Evolutionary conservation across 23 tunicate species (phyloP).

Genomic region (Clavelina lepadiformis): DNA sequence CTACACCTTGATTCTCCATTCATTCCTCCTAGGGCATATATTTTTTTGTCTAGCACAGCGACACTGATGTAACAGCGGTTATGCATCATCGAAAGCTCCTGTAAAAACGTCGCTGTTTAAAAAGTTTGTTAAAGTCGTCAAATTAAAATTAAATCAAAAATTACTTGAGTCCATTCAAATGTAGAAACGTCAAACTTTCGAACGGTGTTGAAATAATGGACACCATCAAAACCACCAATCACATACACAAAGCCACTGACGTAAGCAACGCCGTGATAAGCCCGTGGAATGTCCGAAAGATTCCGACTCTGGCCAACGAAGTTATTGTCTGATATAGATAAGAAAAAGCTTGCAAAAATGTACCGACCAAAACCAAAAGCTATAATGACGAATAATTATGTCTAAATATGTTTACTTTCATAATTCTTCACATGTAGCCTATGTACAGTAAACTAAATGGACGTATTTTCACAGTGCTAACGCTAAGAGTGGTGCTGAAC

Average conservation of each 20-base stretch:
- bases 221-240: constrained; percentile 91
- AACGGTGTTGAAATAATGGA: constrained; percentile 85
- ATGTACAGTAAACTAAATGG: no score
- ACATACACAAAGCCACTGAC: constrained; percentile 66
- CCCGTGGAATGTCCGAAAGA: constrained; percentile 69
- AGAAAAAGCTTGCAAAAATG: no score
- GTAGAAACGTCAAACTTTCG: constrained; percentile 60
- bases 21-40: constrained; percentile 91
- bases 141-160: background rate
- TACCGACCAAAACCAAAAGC: no score
- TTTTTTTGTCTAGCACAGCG: constrained; percentile 43
- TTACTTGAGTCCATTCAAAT: constrained; percentile 77
- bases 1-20: constrained; percentile 71
- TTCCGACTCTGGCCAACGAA: constrained; percentile 31
- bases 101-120: background rate
- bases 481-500: no score
- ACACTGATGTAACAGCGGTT: constrained; percentile 92
- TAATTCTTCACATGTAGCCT: no score
- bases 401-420: no score
- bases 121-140: background rate
- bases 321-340: constrained; percentile 21
- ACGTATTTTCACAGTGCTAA: no score
- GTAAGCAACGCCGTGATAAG: constrained; percentile 90
- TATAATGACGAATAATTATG: no score
- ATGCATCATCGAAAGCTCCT: constrained; percentile 86